Conservation (phyloP, 2,113 vertebrate species). For the Ceyx cyanopectus region DNA sequence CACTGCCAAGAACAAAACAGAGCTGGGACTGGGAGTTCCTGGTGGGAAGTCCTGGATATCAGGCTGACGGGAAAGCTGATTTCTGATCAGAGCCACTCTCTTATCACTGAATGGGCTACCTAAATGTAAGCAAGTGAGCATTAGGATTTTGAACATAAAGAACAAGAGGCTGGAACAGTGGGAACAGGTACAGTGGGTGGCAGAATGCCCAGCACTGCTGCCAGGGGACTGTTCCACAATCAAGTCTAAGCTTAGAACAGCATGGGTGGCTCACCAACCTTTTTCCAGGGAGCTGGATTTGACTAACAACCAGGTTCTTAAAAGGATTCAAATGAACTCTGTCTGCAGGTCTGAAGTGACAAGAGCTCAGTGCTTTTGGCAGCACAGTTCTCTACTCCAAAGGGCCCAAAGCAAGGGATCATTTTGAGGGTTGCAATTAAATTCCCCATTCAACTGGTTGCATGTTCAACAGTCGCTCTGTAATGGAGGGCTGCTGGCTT, state of each 20-base stretch:
- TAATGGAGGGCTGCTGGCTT: background rate
- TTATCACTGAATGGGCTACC: background rate
- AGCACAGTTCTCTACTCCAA: background rate
- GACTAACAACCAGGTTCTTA: slow-evolving; percentile 28
- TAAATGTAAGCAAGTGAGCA: background rate
- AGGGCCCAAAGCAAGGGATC: background rate
- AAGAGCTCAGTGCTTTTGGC: background rate
- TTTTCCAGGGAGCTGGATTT: background rate
- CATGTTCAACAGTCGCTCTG: background rate
- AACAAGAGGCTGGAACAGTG: background rate
- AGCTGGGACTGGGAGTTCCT: background rate
- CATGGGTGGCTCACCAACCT: slow-evolving; percentile 35
- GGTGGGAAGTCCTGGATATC: background rate
- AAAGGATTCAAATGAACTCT: slow-evolving; percentile 11
- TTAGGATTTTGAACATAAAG: background rate
- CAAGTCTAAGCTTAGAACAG: slow-evolving; percentile 28
- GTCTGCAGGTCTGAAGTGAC: background rate
- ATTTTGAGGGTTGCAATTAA: background rate
- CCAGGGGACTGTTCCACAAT: slow-evolving; percentile 52
- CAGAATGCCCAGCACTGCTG: background rate
- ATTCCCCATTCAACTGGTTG: background rate
- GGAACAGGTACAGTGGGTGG: slow-evolving; percentile 49
- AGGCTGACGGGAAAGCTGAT: background rate
- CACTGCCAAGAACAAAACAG: background rate
- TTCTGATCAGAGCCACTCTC: background rate